Base-by-base conservation (phyloP, 2,797 vertebrate genomes). In the Rhinichthys osculus region DNA sequence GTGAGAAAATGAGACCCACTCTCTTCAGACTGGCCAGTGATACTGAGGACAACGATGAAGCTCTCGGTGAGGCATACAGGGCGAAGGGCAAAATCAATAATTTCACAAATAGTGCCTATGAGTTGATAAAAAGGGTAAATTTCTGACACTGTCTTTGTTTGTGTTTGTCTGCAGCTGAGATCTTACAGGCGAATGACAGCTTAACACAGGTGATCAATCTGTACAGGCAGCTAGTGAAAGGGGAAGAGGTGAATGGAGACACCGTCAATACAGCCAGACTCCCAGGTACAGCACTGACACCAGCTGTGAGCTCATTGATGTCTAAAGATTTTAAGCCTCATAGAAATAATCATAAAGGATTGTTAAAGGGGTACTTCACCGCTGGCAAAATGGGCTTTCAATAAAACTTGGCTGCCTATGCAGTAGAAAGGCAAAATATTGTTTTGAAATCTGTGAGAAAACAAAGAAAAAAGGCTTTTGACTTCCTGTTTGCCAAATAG, bases 1-100 rank as follows among this genome's bases (percentile, higher is more conserved):
- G 98, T 70, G 98, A 99, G 91, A 98, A 97, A 89, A 97, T 99
- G 98, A 96, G 98, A 88, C 98, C 98, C 3, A 99, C 98, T 0
- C 94, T 99, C 0, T 99, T 99, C 92, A 94, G 97, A 47, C 93
- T 99, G n/a, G 98, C 98, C 69, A 99, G 98, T 42, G 98, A 99
- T 91, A 99, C 98, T 1, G 98, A 99, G 90, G 98, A 99, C 90
- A 99, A 95, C 1, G 98, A 99, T 19, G 98, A 99, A 91, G 98
- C 98, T 54, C 93, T 99, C 62, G 98, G 98, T 99, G 90, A 93
- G 93, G n/a, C n/a, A 7, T 59, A 42, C 33, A 64, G 42, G 8
- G 6, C 5, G 9, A 82, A 52, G 33, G 13, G 66, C 38, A 64
- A 71, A 66, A 44, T 4, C 11, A 50, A 30, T 30, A 13, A 67